Percentiles rank a stretch among this genome's conserved stretches.
Conservation (phyloP, 2,113 vertebrate genomes). For the Dicerorhinus sumatrensis region DNA sequence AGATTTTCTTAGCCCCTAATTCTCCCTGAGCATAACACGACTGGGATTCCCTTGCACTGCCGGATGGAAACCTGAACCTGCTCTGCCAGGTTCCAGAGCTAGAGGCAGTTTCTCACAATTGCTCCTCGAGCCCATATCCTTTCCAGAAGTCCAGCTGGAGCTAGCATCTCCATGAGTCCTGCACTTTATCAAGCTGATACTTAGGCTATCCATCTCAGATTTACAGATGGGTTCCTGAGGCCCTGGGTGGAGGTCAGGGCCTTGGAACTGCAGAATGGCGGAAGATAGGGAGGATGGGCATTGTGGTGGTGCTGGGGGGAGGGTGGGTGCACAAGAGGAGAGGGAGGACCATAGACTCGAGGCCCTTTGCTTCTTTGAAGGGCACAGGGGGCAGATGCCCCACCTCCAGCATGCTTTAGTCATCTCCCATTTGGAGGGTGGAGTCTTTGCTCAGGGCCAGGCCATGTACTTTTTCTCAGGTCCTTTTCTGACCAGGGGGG, state of each 20-base stretch:
- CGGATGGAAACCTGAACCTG: not conserved
- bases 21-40: not conserved
- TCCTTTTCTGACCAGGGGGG: not conserved
- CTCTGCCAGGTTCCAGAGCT: not conserved
- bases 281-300: not conserved
- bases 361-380: not conserved
- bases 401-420: not conserved
- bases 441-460: not conserved
- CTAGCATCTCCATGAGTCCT: not conserved
- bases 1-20: too few species aligned
- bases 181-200: too few species aligned
- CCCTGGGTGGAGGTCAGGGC: not conserved
- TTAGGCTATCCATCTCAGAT: not conserved
- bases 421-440: not conserved
- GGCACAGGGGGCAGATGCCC: too few species aligned
- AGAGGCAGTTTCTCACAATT: not conserved
- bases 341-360: not conserved
- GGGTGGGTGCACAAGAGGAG: not conserved
- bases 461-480: not conserved
- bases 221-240: not conserved
- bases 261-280: not conserved
- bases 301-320: accelerated
- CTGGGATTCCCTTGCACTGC: not conserved
- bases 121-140: not conserved
- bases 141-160: not conserved